Evolutionary conservation across 2,797 vertebrate species (phyloP).

Genomic region (Gastrophryne carolinensis): DNA sequence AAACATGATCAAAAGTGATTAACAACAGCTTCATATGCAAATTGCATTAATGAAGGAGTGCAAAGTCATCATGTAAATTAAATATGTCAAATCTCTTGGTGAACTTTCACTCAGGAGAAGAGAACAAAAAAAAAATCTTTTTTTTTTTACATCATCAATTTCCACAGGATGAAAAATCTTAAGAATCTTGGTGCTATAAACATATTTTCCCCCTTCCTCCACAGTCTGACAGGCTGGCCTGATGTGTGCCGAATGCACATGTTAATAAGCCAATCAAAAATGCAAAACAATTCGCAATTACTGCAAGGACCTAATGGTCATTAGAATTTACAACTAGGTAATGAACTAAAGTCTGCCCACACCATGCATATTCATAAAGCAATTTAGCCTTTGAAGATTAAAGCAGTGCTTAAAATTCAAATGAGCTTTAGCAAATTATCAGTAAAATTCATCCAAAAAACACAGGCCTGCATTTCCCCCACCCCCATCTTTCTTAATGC

Average conservation of each 20-base stretch:
- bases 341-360: conserved; percentile 99
- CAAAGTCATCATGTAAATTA: conserved; percentile 98
- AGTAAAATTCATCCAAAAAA: conserved; percentile 94
- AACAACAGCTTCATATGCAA: conserved; percentile 88
- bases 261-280: conserved; percentile 99
- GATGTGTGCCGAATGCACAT: conserved; percentile 97
- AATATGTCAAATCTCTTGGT: conserved; percentile 97
- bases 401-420: conserved; percentile 99
- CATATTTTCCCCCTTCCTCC: conserved; percentile 73
- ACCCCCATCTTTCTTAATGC: conserved; percentile 11
- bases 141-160: conserved; percentile 84
- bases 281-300: conserved; percentile 99
- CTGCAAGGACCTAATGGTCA: conserved; percentile 99
- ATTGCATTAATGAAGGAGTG: conserved; percentile 95
- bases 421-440: conserved; percentile 99
- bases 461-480: conserved; percentile 69
- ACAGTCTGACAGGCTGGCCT: conserved; percentile 94
- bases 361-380: conserved; percentile 99
- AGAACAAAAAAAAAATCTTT: conserved; percentile 67
- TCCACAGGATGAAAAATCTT: conserved; percentile 69
- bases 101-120: conserved; percentile 90
- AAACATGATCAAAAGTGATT: conserved; percentile 92
- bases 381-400: conserved; percentile 99
- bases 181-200: conserved; percentile 82
- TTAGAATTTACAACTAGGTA: conserved; percentile 99